phyloP scores from a whole-genome alignment of 2,797 vertebrate genomes.

The Phalanger gymnotis region DNA sequence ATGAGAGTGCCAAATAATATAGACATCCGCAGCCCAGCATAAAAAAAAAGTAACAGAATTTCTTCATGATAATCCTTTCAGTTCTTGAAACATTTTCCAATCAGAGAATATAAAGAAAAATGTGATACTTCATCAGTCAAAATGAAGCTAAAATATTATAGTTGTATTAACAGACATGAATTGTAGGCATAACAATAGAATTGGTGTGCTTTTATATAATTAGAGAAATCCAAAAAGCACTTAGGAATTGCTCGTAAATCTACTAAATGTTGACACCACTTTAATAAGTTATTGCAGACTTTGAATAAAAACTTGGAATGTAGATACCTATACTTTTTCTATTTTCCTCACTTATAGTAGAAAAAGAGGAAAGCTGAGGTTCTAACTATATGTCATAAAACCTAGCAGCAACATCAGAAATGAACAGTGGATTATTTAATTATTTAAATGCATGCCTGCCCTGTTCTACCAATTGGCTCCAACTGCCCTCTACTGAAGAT shows the following conservation, averaged over 20 bases:
- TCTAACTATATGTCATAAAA: conserved; percentile 47
- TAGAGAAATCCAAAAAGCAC: conserved; percentile 69
- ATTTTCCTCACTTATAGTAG: conserved; percentile 70
- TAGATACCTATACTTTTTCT: conserved; percentile 63
- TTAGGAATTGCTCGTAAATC: conserved; percentile 77
- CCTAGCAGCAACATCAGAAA: conserved; percentile 20
- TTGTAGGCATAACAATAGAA: conserved; percentile 68
- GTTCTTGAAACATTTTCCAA: conserved; percentile 49
- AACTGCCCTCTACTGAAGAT: neutral
- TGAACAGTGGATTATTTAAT: neutral
- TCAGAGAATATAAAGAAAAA: conserved; percentile 44
- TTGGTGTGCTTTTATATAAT: conserved; percentile 71
- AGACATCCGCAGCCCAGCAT: neutral
- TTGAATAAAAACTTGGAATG: conserved; percentile 64
- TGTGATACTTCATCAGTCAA: conserved; percentile 36
- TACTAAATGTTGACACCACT: conserved; percentile 62
- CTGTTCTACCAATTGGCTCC: neutral
- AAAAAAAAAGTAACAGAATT: neutral
- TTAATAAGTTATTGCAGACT: conserved; percentile 73
- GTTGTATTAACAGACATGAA: conserved; percentile 67
- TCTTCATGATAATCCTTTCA: conserved; percentile 28
- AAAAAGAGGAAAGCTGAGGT: conserved; percentile 15
- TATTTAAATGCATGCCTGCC: neutral
- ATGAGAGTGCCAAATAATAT: neutral
- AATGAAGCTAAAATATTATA: conserved; percentile 47